phyloP scores from a whole-genome alignment of 2,888 invertebrate genomes.

The Fissipunctia ypsillon region DNA sequence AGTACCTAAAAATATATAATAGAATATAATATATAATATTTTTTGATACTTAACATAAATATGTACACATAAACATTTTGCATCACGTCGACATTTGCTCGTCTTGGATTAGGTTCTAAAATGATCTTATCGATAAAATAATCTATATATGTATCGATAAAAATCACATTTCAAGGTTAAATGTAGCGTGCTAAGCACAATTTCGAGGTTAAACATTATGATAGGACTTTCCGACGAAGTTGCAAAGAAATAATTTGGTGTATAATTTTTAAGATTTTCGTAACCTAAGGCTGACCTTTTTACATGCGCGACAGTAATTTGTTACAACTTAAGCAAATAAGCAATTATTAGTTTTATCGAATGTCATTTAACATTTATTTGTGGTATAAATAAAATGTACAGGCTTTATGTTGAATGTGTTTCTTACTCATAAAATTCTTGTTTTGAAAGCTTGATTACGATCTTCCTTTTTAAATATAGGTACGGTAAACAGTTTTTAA shows the following conservation, averaged over 20 bases:
- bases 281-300: conserved; percentile 62
- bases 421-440: neutral
- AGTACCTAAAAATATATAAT: no score
- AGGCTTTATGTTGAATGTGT: neutral
- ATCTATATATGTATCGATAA: conserved; percentile 61
- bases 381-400: conserved; percentile 6
- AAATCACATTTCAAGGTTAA: conserved; percentile 78
- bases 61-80: neutral
- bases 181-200: conserved; percentile 79
- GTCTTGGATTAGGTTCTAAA: conserved; percentile 12
- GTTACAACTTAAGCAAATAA: conserved; percentile 59
- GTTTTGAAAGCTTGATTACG: neutral
- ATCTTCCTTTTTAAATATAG: neutral
- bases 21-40: no score
- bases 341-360: conserved; percentile 64
- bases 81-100: neutral
- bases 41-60: no score
- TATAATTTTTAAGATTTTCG: conserved; percentile 56
- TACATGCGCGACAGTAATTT: conserved; percentile 60
- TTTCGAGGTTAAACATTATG: conserved; percentile 74
- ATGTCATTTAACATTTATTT: conserved; percentile 37
- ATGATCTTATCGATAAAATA: conserved; percentile 34
- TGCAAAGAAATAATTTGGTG: conserved; percentile 71
- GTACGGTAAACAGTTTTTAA: neutral
- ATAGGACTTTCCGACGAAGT: conserved; percentile 68